phyloP scores from a whole-genome alignment of 2,888 invertebrate species.

The Hybos culiciformis region DNA sequence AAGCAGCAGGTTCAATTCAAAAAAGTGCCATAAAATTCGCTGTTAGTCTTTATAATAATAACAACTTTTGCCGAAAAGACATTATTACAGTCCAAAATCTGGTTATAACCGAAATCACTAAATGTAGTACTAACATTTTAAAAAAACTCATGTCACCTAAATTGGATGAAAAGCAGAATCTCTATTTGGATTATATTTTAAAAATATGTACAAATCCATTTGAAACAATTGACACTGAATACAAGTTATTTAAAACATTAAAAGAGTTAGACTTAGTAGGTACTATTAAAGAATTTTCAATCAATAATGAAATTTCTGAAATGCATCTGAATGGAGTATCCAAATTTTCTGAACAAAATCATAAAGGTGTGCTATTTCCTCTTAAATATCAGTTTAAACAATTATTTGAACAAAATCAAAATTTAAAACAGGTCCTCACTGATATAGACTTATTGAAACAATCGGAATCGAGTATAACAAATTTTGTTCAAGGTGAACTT shows the following conservation, averaged over 20 bases:
- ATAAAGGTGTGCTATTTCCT: conserved; percentile 7
- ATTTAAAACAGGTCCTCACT: not conserved
- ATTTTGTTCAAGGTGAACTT: conserved; percentile 7
- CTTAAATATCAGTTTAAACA: conserved; percentile 8
- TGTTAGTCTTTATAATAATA: too few relatives aligned
- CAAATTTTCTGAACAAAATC: conserved; percentile 1
- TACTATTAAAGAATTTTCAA: conserved; percentile 3
- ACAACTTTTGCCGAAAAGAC: too few relatives aligned
- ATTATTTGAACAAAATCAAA: conserved; percentile 5
- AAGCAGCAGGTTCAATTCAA: too few relatives aligned
- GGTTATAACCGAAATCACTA: too few relatives aligned
- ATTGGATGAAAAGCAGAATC: too few relatives aligned
- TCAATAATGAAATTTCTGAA: conserved; percentile 4
- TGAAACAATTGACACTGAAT: conserved; percentile 3
- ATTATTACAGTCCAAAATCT: too few relatives aligned
- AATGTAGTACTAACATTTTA: too few relatives aligned
- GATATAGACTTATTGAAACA: not conserved
- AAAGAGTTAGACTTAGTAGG: not conserved
- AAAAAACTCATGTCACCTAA: too few relatives aligned
- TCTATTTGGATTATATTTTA: not conserved
- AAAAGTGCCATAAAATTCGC: too few relatives aligned
- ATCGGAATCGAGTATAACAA: not conserved
- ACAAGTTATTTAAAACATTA: conserved; percentile 5
- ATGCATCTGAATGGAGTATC: not conserved
- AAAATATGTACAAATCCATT: not conserved